Percentiles rank a stretch among this genome's conserved stretches.
These are phyloP conservation scores for Crypturellus tataupa DNA, from an alignment of 2,797 vertebrate genomes.

Conservation along the genomic window DNA sequence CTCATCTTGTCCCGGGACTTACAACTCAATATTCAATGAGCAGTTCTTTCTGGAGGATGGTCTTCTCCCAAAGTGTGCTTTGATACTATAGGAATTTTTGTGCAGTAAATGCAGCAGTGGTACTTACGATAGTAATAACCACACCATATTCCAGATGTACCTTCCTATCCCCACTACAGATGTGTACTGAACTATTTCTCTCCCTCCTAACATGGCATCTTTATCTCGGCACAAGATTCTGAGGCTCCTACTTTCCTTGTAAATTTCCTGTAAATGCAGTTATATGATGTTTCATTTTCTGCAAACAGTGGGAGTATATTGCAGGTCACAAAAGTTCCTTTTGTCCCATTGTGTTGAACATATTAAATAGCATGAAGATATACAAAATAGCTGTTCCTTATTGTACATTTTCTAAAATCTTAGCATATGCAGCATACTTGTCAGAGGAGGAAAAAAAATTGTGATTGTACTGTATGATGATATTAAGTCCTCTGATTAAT, in stretches of 20 bases:
- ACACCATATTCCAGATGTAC: conserved; percentile 13
- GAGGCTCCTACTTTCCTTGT: conserved; percentile 30
- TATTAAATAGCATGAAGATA: not conserved
- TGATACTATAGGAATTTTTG: not conserved
- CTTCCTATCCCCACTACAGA: not conserved
- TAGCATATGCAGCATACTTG: not conserved
- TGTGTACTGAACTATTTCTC: not conserved
- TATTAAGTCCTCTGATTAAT: not conserved
- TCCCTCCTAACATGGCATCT: conserved; percentile 10
- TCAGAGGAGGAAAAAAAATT: not conserved
- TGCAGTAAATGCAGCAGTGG: not conserved
- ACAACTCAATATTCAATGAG: not conserved
- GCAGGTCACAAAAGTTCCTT: conserved; percentile 11
- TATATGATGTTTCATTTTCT: not conserved
- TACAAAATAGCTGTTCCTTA: not conserved
- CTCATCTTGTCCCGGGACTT: not conserved
- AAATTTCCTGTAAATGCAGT: conserved; percentile 30
- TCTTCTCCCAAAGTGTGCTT: not conserved
- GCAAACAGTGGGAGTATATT: not conserved
- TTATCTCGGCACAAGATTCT: conserved; percentile 46
- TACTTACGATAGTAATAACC: not conserved
- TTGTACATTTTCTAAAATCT: not conserved
- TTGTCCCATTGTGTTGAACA: not conserved
- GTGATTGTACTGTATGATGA: not conserved
- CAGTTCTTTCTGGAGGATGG: not conserved